Base-by-base conservation (phyloP, 2,113 vertebrate species). In the Shinisaurus crocodilurus region DNA sequence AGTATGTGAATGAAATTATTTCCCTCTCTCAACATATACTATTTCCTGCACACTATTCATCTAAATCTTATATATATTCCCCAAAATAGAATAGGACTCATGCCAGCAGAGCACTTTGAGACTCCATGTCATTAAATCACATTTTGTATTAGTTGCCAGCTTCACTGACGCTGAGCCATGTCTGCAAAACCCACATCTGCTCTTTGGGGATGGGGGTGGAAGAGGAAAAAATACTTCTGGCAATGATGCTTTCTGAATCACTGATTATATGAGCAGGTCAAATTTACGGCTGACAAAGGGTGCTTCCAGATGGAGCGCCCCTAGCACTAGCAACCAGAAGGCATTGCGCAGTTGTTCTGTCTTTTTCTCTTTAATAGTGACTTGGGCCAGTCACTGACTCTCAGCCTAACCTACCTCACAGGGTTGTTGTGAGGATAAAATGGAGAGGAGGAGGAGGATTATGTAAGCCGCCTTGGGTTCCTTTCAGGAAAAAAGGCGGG, bases 1-100 rank as follows among this genome's bases (percentile, higher is more conserved):
- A 67, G 6, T 48, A 50, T 34, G 34, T 37, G 34, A 27, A 25
- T 48, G 18, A 2, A 79, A 79, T 79, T 34, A 57, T 25, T 32
- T 50, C 20, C 1, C 80, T 88, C 12, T 37, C 32, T 88, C 12
- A n/a, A 63, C 20, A 45, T 43, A 77, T 25, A 20, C 37, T 6
- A 45, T 86, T 90, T 57, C 54, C 29, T 75, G n/a, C 6, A 1
- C 85, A 89, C 18, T 37, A 43, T 40, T 88, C 34, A 57, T 60
- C 15, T 45, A 85, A 67, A 27, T 88, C 89, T 81, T 63, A 54
- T 90, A 74, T 93, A 88, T 10, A 85, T 7, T 12, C 91, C 85
- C 83, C 12, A 3, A 81, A 85, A 79, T 89, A 54, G 50, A 67
- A 83, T 57, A 65, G 81, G 40, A 75, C 13, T 8, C 32, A 32